Evolutionary conservation across 2,888 invertebrate genomes (phyloP).

Genomic region (Cephus spinipes): DNA sequence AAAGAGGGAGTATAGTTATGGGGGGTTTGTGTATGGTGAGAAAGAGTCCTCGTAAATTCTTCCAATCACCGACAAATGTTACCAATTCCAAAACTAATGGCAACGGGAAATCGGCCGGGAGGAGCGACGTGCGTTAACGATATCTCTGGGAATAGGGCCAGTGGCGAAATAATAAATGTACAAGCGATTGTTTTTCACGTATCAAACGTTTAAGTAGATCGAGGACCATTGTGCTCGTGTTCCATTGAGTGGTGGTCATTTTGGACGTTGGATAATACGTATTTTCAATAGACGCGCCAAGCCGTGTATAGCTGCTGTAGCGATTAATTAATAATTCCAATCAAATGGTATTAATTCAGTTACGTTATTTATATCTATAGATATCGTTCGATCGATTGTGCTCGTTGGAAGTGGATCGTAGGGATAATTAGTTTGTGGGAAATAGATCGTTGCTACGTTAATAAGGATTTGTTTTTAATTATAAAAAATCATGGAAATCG

Average conservation of each 20-base stretch:
- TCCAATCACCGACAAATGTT: slow-evolving; percentile 53
- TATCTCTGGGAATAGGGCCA: background rate
- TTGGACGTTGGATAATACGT: background rate
- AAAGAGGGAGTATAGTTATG: slow-evolving; percentile 2
- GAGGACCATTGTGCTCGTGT: background rate
- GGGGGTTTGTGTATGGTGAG: slow-evolving; percentile 19
- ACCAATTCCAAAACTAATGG: slow-evolving; percentile 17
- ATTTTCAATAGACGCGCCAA: background rate
- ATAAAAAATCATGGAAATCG: background rate
- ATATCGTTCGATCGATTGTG: background rate
- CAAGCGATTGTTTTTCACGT: background rate
- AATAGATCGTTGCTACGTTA: background rate
- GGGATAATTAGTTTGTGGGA: background rate
- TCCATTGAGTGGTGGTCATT: background rate
- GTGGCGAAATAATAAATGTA: background rate
- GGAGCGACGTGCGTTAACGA: background rate
- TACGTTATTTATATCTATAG: background rate
- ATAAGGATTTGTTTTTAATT: background rate
- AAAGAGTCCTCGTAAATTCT: slow-evolving; percentile 47
- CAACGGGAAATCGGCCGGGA: background rate
- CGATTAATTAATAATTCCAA: background rate
- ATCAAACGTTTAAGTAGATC: background rate
- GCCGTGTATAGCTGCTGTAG: background rate
- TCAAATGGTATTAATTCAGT: background rate
- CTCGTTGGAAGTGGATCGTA: background rate